phyloP scores from a whole-genome alignment of 2,888 invertebrate genomes.

The Alsophila aescularia region DNA sequence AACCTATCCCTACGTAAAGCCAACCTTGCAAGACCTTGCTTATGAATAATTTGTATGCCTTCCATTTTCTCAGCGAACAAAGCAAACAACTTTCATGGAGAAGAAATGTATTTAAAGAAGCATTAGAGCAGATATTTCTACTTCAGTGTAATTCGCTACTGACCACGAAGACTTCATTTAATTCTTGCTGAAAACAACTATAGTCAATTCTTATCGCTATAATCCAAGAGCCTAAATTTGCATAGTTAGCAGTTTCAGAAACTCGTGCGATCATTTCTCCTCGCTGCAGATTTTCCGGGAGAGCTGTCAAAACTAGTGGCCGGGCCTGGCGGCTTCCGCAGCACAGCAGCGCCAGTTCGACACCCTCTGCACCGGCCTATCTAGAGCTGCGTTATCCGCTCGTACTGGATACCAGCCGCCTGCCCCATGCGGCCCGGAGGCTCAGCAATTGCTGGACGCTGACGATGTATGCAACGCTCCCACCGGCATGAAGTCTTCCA shows the following conservation, averaged over 20 bases:
- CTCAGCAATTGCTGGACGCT: constrained; percentile 39
- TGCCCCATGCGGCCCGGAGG: constrained; percentile 46
- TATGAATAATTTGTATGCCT: constrained; percentile 1
- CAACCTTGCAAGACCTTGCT: constrained; percentile 7
- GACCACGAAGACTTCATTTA: not conserved
- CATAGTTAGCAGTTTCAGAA: constrained; percentile 34
- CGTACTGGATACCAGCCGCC: constrained; percentile 24
- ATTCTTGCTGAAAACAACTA: constrained; percentile 1
- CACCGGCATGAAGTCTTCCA: constrained; percentile 23
- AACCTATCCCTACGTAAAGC: constrained; percentile 22
- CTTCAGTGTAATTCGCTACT: not conserved
- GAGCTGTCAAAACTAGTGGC: constrained; percentile 68
- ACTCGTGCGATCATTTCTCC: constrained; percentile 54
- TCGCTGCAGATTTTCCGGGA: constrained; percentile 73
- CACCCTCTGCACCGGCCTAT: constrained; percentile 54
- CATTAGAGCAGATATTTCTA: constrained; percentile 4
- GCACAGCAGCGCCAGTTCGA: constrained; percentile 57
- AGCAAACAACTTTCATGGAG: not conserved
- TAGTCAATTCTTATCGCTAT: constrained; percentile 35
- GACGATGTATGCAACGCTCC: constrained; percentile 45
- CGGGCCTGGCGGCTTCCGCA: constrained; percentile 63
- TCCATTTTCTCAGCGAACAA: not conserved
- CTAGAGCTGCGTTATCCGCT: constrained; percentile 52
- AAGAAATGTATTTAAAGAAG: not conserved
- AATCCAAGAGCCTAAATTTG: constrained; percentile 41